Base-by-base conservation (phyloP, 2,797 vertebrate species). In the Macropodus opercularis region DNA sequence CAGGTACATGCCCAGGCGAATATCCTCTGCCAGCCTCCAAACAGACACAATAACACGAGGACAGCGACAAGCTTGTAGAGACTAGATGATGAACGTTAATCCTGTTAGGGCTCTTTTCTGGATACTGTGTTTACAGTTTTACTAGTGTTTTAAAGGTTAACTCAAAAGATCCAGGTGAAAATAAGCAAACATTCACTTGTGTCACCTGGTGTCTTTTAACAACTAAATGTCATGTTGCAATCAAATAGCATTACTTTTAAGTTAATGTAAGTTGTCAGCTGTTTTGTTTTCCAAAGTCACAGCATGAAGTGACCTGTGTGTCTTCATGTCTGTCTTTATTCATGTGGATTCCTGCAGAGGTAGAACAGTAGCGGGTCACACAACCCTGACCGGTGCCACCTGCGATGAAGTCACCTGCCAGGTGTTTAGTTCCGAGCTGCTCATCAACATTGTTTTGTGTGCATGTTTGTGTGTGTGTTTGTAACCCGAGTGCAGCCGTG, bases 1-100 rank as follows among this genome's bases (percentile, higher is more conserved):
- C 75, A 86, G 87, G 81, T 91, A 92, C 92, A 92, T 93, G 92
- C 70, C 89, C 65, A 40, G 92, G 71, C 91, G 32, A 86, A 79
- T 62, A 65, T 69, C 88, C 78, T 46, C 54, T 31, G 38, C 42
- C 69, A 60, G 48, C 19, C 56, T 26, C 59, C 26, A 51, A 21
- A 65, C 47, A 19, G 39, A 62, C 41, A 50, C n/a, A 19, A 12
- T 56, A 51, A 61, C 56, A 63, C 17, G 21, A 46, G 52, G 39
- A 46, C 39, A 47, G 7, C 49, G 22, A 40, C 47, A 8, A 50
- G 50, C n/a, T 44, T 49, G 19, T 29, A 53, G 5, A 22, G 39
- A 29, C 10, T 0, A 39, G 49, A 63, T 57, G 26, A 75, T 69
- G 27, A 66, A 40, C 36, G 48, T 8, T 48, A 36, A 56, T 24